Evolutionary conservation across 2,113 vertebrate species (phyloP).

Genomic region (Nesogale talazaci): DNA sequence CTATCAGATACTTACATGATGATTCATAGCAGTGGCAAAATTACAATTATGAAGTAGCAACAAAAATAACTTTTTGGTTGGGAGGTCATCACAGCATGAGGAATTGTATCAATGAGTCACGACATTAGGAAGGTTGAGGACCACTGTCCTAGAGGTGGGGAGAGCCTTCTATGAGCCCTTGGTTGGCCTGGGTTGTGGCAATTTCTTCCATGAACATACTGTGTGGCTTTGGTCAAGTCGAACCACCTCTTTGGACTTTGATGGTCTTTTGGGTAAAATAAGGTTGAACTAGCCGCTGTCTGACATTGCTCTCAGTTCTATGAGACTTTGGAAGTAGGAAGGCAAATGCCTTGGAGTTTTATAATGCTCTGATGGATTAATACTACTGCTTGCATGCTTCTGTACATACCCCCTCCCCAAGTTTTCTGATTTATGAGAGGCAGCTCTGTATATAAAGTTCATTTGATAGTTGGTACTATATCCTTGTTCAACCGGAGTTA

Average conservation of each 20-base stretch:
- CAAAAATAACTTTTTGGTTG: no score
- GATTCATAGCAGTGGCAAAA: neutral
- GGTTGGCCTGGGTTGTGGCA: no score
- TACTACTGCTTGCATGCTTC: neutral
- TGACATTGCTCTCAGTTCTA: neutral
- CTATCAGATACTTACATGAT: neutral
- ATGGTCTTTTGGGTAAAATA: constrained; percentile 37
- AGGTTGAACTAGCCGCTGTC: neutral
- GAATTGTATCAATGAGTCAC: no score
- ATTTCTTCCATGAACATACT: neutral
- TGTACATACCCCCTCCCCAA: neutral
- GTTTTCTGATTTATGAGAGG: constrained; percentile 46
- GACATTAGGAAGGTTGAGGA: no score
- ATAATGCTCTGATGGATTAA: neutral
- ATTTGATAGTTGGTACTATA: constrained; percentile 45
- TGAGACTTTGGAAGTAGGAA: neutral
- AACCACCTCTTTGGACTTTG: constrained; percentile 27
- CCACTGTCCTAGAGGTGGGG: no score
- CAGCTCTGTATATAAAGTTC: constrained; percentile 29
- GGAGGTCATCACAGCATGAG: no score
- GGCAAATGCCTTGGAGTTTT: neutral
- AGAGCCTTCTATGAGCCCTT: no score
- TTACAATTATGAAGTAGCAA: no score
- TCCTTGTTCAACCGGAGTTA: constrained; percentile 11
- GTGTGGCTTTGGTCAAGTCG: neutral